phyloP scores from a whole-genome alignment of 2,888 invertebrate species.

The Sialis fuliginosa region DNA sequence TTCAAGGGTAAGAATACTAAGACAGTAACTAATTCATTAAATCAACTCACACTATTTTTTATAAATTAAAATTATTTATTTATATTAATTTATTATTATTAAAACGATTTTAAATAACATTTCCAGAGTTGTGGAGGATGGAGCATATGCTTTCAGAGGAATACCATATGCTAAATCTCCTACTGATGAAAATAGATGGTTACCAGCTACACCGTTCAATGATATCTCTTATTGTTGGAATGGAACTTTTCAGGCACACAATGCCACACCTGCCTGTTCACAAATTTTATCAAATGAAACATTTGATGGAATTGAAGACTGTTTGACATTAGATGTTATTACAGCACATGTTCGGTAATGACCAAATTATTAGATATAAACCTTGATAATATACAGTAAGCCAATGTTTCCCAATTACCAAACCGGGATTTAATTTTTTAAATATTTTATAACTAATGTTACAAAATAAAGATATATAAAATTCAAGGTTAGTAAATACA shows the following conservation, averaged over 20 bases:
- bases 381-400: too few species aligned
- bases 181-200: conserved; percentile 46
- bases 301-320: conserved; percentile 58
- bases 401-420: too few species aligned
- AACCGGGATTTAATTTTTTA: too few species aligned
- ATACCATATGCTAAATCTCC: conserved; percentile 70
- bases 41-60: too few species aligned
- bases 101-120: background rate
- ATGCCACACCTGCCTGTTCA: conserved; percentile 45
- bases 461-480: too few species aligned
- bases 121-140: conserved; percentile 50
- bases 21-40: too few species aligned
- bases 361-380: too few species aligned
- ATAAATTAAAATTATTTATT: too few species aligned
- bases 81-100: too few species aligned
- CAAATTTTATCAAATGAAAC: conserved; percentile 51
- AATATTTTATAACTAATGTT: too few species aligned
- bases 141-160: conserved; percentile 62
- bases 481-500: too few species aligned
- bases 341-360: conserved; percentile 46
- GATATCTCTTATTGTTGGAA: conserved; percentile 64
- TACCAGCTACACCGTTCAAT: conserved; percentile 45
- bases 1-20: conserved; percentile 44
- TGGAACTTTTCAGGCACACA: conserved; percentile 48
- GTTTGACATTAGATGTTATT: conserved; percentile 64